Base-by-base conservation (phyloP, 2,113 vertebrate genomes). In the Orycteropus afer region DNA sequence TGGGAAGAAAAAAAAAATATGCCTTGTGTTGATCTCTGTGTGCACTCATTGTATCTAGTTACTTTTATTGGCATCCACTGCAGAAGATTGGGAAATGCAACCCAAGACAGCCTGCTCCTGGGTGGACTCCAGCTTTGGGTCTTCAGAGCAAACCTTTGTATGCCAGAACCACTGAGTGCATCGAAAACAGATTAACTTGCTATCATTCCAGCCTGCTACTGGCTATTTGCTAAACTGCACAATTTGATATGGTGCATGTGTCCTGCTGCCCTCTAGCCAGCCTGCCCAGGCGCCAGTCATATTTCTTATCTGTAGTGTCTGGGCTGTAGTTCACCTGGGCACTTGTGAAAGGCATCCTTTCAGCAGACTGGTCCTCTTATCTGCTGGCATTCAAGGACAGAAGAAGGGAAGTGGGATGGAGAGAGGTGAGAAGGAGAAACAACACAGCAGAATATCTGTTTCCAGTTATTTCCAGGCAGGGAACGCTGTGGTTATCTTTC, bases 201-300 rank as follows among this genome's bases (percentile, higher is more conserved):
- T 89, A 32, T 91, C 91, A 34, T 59, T 40, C 42, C 81, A n/a
- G 90, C 85, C 80, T 69, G 90, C 88, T 76, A 61, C 95, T 1
- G 20, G 47, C 83, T 87, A 74, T 94, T 61, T 85, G 95, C 93
- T 94, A 85, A 94, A 76, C 10, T 55, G 91, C 90, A 94, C 47
- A 42, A 71, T 88, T 94, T 90, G 95, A 96, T 95, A 91, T 8
- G 65, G 80, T 0, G 22, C n/a, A n/a, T 65, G 69, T 65, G 80
- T 53, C 76, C 76, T 74, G n/a, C 37, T 0, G 34, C 10, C 40
- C 67, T 5, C 22, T 82, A 47, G 51, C 8, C 69, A 89, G 20
- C 7, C 45, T 13, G 42, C 53, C 74, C 32, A 40, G 92, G 94
- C 53, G 57, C 91, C 93, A 94, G 90, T 34, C 76, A 20, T 0